These are phyloP conservation scores for Uropsilus gracilis DNA, from an alignment of 2,113 vertebrate genomes.

Conservation along the genomic window DNA sequence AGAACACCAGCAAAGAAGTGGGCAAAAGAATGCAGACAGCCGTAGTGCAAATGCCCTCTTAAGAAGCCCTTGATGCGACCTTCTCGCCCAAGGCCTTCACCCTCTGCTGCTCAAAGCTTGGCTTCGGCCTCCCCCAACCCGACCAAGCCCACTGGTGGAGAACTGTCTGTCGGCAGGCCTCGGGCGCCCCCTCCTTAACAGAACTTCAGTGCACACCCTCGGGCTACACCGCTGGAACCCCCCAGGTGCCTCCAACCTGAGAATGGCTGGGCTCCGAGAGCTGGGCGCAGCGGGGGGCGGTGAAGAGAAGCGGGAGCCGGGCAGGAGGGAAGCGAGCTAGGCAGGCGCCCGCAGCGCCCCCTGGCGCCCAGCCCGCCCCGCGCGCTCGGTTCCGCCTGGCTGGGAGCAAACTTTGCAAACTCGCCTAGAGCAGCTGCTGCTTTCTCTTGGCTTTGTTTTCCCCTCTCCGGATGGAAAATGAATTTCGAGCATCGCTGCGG, in stretches of 20 bases:
- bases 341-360: background rate
- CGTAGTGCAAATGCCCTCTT: background rate
- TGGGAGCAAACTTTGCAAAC: background rate
- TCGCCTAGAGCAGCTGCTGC: background rate
- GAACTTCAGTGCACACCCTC: too few species aligned
- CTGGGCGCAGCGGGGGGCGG: too few species aligned
- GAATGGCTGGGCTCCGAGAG: background rate
- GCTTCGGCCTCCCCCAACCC: background rate
- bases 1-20: background rate
- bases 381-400: background rate
- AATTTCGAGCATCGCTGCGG: background rate
- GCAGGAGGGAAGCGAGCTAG: too few species aligned
- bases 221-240: fast-evolving
- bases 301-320: too few species aligned
- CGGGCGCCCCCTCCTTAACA: background rate
- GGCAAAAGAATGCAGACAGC: background rate
- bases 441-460: constrained; percentile 29
- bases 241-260: background rate
- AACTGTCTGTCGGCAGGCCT: background rate
- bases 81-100: background rate
- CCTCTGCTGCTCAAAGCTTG: fast-evolving
- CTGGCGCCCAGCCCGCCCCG: background rate
- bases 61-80: too few species aligned
- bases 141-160: background rate
- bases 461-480: background rate